Conservation (phyloP, 2,113 vertebrate genomes). For the Promerops cafer region DNA sequence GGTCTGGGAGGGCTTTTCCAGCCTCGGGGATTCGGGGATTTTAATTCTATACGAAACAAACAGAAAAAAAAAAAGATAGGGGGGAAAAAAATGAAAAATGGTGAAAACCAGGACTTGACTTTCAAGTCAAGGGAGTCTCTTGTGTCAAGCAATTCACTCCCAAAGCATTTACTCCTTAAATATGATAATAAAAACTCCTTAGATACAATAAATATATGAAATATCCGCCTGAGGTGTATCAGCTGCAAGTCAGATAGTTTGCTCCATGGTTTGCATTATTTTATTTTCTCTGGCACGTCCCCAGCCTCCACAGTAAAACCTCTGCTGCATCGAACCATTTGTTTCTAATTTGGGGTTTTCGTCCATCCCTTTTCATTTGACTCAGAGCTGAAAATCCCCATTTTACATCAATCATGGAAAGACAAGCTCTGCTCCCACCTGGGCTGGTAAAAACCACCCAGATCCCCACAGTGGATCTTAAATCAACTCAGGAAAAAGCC, state of each 20-base stretch:
- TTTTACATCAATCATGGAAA: too few species aligned
- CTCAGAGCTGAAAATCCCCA: background rate
- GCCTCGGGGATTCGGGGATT: background rate
- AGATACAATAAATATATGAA: background rate
- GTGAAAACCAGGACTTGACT: background rate
- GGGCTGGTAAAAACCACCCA: too few species aligned
- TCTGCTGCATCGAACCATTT: background rate
- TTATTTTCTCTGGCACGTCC: background rate
- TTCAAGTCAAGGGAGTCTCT: background rate
- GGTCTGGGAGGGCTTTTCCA: background rate
- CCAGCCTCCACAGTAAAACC: background rate
- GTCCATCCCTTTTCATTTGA: background rate
- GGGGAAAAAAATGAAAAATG: background rate
- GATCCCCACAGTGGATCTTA: too few species aligned
- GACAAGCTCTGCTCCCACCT: too few species aligned
- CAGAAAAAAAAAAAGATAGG: background rate
- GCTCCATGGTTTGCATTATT: background rate
- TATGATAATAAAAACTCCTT: background rate
- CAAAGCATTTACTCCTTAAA: background rate
- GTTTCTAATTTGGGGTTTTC: too few species aligned
- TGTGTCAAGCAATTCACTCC: background rate
- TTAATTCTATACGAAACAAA: fast-evolving
- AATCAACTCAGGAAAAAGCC: too few species aligned
- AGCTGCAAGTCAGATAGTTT: background rate
- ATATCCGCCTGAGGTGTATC: background rate